Evolutionary conservation across 2,888 invertebrate species (phyloP).

Genomic region (Drosophila diplacantha): DNA sequence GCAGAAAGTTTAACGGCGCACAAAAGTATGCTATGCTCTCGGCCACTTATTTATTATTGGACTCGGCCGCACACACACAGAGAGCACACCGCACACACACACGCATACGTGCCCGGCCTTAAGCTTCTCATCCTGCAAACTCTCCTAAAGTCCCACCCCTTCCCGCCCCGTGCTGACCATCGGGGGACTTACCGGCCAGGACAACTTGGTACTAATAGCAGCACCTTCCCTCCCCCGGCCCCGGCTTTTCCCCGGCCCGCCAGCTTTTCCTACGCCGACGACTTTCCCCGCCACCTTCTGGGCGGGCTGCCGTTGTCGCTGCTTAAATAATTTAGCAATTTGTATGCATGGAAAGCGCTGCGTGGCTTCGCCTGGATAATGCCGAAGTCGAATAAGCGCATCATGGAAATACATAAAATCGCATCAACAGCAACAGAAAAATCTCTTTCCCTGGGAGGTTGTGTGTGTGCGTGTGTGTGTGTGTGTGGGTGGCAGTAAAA

Average conservation of each 20-base stretch:
- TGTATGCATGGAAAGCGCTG: slow-evolving; percentile 70
- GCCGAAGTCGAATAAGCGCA: slow-evolving; percentile 68
- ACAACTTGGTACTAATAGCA: slow-evolving; percentile 48
- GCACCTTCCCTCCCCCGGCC: slow-evolving; percentile 13
- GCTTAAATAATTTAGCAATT: slow-evolving; percentile 72
- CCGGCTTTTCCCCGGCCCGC: not conserved
- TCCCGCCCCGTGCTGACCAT: slow-evolving; percentile 6
- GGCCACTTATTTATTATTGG: slow-evolving; percentile 71
- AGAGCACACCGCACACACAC: slow-evolving; percentile 15
- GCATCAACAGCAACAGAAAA: slow-evolving; percentile 55
- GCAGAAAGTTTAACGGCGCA: slow-evolving; percentile 63
- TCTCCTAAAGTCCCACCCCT: not conserved
- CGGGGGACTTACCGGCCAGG: slow-evolving; percentile 28
- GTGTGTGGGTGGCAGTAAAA: slow-evolving; percentile 25
- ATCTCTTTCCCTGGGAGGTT: slow-evolving; percentile 1
- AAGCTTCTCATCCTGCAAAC: slow-evolving; percentile 38
- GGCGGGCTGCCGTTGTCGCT: slow-evolving; percentile 33
- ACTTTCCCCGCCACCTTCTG: slow-evolving; percentile 8
- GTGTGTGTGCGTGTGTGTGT: not conserved
- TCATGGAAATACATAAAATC: slow-evolving; percentile 69
- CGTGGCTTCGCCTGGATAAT: slow-evolving; percentile 59
- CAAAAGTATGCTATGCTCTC: slow-evolving; percentile 60
- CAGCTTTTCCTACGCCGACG: slow-evolving; percentile 2
- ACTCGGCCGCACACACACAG: slow-evolving; percentile 28
- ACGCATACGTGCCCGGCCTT: slow-evolving; percentile 47